These are phyloP conservation scores for Anagyrus pseudococci DNA, from an alignment of 2,888 invertebrate species.

Conservation along the genomic window DNA sequence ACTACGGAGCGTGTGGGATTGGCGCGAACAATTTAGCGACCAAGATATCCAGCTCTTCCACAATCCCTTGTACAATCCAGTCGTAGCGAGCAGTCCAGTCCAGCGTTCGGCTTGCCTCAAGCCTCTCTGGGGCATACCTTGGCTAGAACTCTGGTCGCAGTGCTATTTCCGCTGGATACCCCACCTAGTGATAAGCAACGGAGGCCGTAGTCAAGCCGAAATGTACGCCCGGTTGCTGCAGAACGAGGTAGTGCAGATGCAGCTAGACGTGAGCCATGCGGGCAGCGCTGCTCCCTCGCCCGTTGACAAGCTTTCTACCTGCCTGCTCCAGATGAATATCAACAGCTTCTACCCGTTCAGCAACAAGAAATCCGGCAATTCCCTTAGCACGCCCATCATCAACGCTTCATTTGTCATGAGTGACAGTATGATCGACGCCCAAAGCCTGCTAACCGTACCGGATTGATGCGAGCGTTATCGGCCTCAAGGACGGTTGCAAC, in stretches of 20 bases:
- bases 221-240: conserved; percentile 63
- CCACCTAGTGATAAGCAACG: conserved; percentile 77
- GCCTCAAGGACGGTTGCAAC: too few relatives aligned
- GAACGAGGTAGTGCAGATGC: conserved; percentile 63
- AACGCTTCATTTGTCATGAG: conserved; percentile 70
- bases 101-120: conserved; percentile 51
- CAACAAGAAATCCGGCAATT: conserved; percentile 52
- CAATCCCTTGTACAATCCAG: conserved; percentile 77
- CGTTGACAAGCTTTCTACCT: conserved; percentile 52
- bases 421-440: conserved; percentile 72
- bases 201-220: conserved; percentile 71
- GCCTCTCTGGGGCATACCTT: conserved; percentile 66
- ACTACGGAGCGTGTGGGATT: conserved; percentile 86
- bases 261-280: conserved; percentile 50
- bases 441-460: conserved; percentile 73
- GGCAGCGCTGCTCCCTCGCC: conserved; percentile 42
- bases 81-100: neutral
- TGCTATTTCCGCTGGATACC: conserved; percentile 92
- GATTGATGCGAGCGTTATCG: too few relatives aligned
- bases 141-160: conserved; percentile 81
- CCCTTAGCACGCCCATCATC: conserved; percentile 58
- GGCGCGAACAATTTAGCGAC: conserved; percentile 85
- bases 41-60: conserved; percentile 82
- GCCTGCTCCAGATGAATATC: conserved; percentile 55
- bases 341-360: conserved; percentile 60